Evolutionary conservation across 2,113 vertebrate species (phyloP).

Genomic region (Mirounga angustirostris): DNA sequence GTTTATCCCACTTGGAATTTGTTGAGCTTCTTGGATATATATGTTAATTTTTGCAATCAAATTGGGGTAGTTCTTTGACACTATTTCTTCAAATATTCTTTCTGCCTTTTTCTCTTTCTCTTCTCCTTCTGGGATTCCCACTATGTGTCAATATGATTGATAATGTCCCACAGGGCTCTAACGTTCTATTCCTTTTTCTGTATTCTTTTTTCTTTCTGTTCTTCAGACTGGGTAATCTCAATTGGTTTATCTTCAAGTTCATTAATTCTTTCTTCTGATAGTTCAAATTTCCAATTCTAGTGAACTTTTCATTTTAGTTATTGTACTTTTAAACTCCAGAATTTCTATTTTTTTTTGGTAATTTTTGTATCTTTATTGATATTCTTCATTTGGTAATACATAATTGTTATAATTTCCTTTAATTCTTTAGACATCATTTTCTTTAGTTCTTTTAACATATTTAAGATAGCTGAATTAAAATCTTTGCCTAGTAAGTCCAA

Average conservation of each 20-base stretch:
- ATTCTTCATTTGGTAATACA: background rate
- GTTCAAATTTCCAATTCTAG: background rate
- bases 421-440: background rate
- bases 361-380: background rate
- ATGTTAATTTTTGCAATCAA: background rate
- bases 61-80: background rate
- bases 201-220: background rate
- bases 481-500: background rate
- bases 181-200: background rate
- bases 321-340: background rate
- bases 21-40: background rate
- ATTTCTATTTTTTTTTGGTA: background rate
- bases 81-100: background rate
- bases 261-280: background rate
- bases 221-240: background rate
- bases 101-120: background rate
- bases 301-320: background rate
- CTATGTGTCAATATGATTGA: background rate
- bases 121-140: background rate
- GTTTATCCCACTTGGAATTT: background rate
- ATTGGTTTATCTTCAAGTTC: background rate
- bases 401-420: background rate
- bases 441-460: background rate
- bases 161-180: background rate
- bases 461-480: background rate